A percentile compares a stretch with the other conserved stretches of the same genome.
phyloP scores from a whole-genome alignment of 2,797 vertebrate genomes.

The Scyliorhinus canicula region DNA sequence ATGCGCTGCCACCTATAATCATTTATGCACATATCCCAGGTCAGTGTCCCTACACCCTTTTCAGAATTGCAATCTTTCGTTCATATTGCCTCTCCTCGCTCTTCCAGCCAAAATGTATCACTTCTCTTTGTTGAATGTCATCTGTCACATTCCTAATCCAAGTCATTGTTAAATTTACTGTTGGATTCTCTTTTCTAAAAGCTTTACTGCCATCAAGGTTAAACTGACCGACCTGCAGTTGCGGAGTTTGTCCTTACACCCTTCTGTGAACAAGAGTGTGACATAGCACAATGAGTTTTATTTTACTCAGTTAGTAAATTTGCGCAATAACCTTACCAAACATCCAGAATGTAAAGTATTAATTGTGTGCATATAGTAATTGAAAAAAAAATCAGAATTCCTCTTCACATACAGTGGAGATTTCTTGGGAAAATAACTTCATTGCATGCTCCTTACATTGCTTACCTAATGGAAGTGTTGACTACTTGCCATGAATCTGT shows the following conservation, averaged over 20 bases:
- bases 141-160: neutral
- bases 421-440: neutral
- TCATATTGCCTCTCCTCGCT: too few relatives aligned
- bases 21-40: too few relatives aligned
- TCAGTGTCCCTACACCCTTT: too few relatives aligned
- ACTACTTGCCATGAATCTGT: conserved; percentile 45
- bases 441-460: neutral
- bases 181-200: neutral
- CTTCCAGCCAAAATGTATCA: neutral
- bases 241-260: neutral
- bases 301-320: neutral
- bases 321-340: neutral
- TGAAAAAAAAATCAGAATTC: neutral
- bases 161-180: neutral
- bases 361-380: neutral
- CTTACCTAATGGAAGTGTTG: neutral
- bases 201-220: neutral
- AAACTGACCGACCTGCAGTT: neutral
- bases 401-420: neutral
- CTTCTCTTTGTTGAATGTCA: neutral
- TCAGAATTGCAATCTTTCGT: too few relatives aligned
- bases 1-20: too few relatives aligned
- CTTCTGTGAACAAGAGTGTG: neutral
- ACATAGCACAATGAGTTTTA: neutral
- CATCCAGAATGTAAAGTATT: neutral